Percentiles rank a stretch among this genome's conserved stretches.
Conservation (phyloP, 2,797 vertebrate species). For the Catamblyrhynchus diadema region DNA sequence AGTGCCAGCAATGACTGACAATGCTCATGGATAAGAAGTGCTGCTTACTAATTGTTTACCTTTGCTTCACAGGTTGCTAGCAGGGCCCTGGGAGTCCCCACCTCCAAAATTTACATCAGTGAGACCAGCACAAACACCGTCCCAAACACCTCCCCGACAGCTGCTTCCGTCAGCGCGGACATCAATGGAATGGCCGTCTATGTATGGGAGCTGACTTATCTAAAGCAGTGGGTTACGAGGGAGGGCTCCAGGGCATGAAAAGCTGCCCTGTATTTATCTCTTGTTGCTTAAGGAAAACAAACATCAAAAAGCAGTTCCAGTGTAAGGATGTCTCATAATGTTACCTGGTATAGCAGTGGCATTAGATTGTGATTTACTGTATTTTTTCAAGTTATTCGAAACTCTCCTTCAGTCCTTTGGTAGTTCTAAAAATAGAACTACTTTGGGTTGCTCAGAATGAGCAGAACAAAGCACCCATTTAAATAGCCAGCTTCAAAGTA, state of each 20-base stretch:
- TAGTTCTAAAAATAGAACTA: background rate
- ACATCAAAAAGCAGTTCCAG: background rate
- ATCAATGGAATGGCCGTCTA: constrained; percentile 90
- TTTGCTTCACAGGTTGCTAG: constrained; percentile 85
- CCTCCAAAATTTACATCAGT: constrained; percentile 87
- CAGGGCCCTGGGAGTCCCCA: constrained; percentile 82
- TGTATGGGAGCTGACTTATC: constrained; percentile 61
- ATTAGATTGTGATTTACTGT: background rate
- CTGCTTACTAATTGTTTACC: background rate
- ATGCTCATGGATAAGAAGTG: background rate
- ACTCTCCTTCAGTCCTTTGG: background rate
- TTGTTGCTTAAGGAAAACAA: background rate
- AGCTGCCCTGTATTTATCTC: background rate
- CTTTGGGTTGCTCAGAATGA: background rate
- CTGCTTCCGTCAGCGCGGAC: constrained; percentile 89
- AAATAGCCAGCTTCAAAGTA: background rate
- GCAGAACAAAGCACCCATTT: background rate
- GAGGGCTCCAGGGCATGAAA: background rate
- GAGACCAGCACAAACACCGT: constrained; percentile 95
- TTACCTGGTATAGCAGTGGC: background rate
- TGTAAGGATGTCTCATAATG: background rate
- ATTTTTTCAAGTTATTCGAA: background rate
- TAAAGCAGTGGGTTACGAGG: background rate
- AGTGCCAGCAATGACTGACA: background rate
- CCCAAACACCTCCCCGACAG: constrained; percentile 91